Base-by-base conservation (phyloP, 37 sponge, comb jelly and placozoan species). In the Amphimedon queenslandica region DNA sequence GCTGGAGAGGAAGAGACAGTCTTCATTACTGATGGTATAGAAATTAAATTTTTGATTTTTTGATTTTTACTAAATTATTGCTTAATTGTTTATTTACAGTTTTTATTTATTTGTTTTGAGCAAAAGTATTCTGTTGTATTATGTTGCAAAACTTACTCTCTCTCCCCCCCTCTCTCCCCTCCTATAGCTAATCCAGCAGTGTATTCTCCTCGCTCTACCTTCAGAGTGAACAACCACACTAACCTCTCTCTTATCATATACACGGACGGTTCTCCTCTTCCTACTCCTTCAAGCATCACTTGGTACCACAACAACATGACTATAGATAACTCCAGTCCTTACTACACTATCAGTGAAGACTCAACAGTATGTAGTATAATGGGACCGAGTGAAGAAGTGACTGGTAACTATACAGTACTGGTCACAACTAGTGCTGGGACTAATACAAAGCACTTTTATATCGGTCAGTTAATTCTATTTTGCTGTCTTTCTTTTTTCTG, bases 281-380 rank as follows among this genome's bases (percentile, higher is more conserved):
- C 64, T 24, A 39, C 66, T 40, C 71, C 84, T 38, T 79, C 77
- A n/a, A 38, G 16, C 4, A 83, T 25, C n/a, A 55, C 47, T 25
- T 67, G 66, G 55, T 80, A 69, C 40, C 21, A 25, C 28, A 60
- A 60, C 5, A 25, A n/a, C 23, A 25, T 5, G 5, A 60, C 28
- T 25, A 25, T 25, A 60, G 5, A 6, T 5, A n/a, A 11, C 21
- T 6, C 23, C 5, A 25, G 28, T 5, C 5, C 23, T 25, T 25
- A 60, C 5, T n/a, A 60, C 23, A 11, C 28, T 6, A 11, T 25
- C 21, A 25, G 5, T 25, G 61, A n/a, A 11, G 21, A n/a, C 28
- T 6, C 5, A 11, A 11, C 23, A 11, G 5, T 25, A n/a, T 6
- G 21, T 6, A 60, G 5, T 6, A 60, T 60, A 25, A n/a, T 6